A percentile compares a stretch with the other conserved stretches of the same genome.
Conservation (phyloP, 2,113 vertebrate species). For the Rana temporaria region DNA sequence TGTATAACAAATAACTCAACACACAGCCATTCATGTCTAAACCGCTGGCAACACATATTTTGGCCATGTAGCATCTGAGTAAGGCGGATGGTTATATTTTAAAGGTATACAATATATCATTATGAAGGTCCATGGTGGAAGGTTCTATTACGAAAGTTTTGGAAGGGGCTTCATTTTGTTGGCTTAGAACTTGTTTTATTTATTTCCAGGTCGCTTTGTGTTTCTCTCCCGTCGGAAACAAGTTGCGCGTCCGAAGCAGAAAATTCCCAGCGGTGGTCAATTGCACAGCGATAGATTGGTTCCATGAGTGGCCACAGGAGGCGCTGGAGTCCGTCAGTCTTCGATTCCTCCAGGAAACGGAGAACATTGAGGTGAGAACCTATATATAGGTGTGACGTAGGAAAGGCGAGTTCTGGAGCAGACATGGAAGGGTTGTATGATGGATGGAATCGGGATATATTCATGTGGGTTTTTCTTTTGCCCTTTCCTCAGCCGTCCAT, state of each 20-base stretch:
- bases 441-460: not conserved
- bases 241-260: constrained; percentile 82
- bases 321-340: constrained; percentile 93
- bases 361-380: constrained; percentile 82
- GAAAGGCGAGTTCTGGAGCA: not conserved
- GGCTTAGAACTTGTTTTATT: not conserved
- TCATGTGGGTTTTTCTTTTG: not conserved
- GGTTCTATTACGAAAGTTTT: no score
- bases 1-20: no score
- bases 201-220: constrained; percentile 84
- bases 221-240: constrained; percentile 88
- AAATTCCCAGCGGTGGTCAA: constrained; percentile 90
- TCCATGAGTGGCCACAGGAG: constrained; percentile 91
- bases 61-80: no score
- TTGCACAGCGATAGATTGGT: constrained; percentile 88
- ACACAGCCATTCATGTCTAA: no score
- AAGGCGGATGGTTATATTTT: no score
- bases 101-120: no score
- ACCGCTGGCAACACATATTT: no score
- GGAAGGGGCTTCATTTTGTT: not conserved
- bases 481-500: constrained; percentile 72
- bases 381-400: no score
- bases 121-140: no score
- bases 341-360: constrained; percentile 82
- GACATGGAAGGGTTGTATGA: not conserved